Evolutionary conservation across 2,797 vertebrate species (phyloP), one percentile per base, ranked within the genome.

Genomic region (Peromyscus melanophrys): DNA sequence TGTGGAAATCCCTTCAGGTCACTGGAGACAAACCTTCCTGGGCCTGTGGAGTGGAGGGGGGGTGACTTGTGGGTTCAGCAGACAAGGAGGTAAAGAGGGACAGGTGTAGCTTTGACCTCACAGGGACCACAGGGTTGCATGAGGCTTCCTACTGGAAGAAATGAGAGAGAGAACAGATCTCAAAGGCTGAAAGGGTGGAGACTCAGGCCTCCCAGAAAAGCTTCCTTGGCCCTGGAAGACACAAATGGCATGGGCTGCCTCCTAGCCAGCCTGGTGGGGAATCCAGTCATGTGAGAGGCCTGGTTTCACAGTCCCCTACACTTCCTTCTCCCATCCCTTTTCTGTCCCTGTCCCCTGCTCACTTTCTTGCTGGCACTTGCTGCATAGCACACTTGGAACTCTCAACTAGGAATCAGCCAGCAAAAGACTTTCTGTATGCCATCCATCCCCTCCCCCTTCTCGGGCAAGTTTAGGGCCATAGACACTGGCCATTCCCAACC

Each of bases 1-100:
- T 92, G 89, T 89, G 78, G 34, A 52, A 78, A 81, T 82, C 81
- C 85, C 93, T 89, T 61, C 55, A 52, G 93, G 63, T 86, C 40
- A 88, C 27, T 73, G 10, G 34, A 94, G 92, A 91, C 40, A 65
- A 84, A 34, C 37, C 89, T 75, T 8, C 49, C 46, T 1, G 65
- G 89, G 81, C 57, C 52, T 23, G n/a, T 61, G 31, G 31, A 2
- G 49, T 1, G 11, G 49, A 10, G 12, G 49, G 49, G 49, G 49
- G 49, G 49, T 3, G 52, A n/a, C 37, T 2, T 2, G 46, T 82
- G 40, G 13, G 17, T 29, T 31, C 37, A 29, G 37, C 40, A 27
- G 43, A 4, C 43, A 19, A 61, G 29, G 85, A 80, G 77, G 55
- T 40, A 37, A 52, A n/a, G 37, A 8, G 23, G 13, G 19, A 25